Conservation (phyloP, 2,888 invertebrate genomes). For the Eupithecia vulgata region DNA sequence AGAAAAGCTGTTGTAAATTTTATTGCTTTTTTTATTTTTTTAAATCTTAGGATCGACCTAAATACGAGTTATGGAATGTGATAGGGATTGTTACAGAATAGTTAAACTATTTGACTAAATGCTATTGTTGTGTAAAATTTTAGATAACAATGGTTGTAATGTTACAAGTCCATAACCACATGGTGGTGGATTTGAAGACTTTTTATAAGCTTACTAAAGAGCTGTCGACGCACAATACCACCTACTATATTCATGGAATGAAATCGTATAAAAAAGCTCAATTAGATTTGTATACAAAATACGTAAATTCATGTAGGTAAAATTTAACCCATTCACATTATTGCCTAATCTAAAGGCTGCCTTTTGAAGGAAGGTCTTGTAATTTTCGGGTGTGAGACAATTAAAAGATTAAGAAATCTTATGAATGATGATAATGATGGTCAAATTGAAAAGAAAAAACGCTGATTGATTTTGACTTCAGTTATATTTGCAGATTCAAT, state of each 20-base stretch:
- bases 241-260: not conserved
- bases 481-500: not conserved
- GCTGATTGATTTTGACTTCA: not conserved
- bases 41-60: not conserved
- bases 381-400: not conserved
- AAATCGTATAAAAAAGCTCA: conserved; percentile 5
- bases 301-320: not conserved
- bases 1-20: not conserved
- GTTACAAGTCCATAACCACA: not conserved
- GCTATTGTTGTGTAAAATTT: not conserved
- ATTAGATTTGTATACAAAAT: not conserved
- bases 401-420: not conserved
- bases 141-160: not conserved
- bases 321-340: not conserved
- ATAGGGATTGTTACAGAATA: not conserved
- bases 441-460: not conserved
- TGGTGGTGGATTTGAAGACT: not conserved
- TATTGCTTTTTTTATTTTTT: conserved; percentile 1
- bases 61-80: conserved; percentile 5
- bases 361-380: not conserved
- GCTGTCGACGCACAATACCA: not conserved
- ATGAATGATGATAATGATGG: not conserved
- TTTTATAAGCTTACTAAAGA: not conserved
- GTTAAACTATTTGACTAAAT: not conserved
- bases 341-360: not conserved